phyloP scores from a whole-genome alignment of 35 echinoderm and acorn worm species.

The Diadema setosum region DNA sequence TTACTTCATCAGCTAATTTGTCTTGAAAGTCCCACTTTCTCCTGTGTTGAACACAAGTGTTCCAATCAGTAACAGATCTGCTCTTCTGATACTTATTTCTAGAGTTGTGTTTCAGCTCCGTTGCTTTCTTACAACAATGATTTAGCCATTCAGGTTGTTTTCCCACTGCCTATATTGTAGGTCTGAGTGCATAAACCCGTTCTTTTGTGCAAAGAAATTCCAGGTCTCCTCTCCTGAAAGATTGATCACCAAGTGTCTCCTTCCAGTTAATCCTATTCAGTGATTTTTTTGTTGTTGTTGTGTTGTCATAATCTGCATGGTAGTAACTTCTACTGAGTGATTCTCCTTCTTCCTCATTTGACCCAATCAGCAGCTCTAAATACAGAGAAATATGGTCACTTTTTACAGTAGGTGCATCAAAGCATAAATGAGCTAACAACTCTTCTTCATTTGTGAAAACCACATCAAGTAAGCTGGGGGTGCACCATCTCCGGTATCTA shows the following conservation, averaged over 20 bases:
- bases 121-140: background rate
- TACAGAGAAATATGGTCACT: conserved; percentile 8
- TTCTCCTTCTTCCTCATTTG: background rate
- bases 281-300: background rate
- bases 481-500: background rate
- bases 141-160: background rate
- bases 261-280: background rate
- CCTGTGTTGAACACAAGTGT: background rate
- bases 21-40: background rate
- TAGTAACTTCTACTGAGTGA: background rate
- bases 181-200: background rate
- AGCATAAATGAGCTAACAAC: background rate
- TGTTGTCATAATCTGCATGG: background rate
- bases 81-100: background rate
- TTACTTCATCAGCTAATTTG: background rate
- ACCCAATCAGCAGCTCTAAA: background rate
- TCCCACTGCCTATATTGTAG: background rate
- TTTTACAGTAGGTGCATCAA: background rate
- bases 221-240: background rate
- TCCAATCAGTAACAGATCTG: background rate
- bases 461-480: background rate
- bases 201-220: background rate
- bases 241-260: background rate
- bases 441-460: conserved; percentile 15
- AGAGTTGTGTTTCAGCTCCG: background rate